These are phyloP conservation scores for Lates japonicus DNA, from an alignment of 2,797 vertebrate genomes.

Conservation along the genomic window DNA sequence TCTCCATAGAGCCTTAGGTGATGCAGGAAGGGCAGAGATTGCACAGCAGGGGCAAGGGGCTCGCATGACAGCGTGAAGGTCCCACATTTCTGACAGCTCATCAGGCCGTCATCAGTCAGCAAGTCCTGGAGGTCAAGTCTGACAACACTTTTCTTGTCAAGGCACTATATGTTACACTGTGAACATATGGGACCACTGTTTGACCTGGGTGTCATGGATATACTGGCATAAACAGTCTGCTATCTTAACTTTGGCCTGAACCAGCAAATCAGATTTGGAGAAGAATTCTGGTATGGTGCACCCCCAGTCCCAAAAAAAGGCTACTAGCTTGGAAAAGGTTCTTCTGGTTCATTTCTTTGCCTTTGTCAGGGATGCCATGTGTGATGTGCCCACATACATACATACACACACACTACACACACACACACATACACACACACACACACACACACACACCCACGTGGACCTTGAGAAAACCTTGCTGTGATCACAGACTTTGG, in stretches of 20 bases:
- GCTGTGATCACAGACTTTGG: constrained; percentile 45
- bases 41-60: constrained; percentile 20
- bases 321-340: not conserved
- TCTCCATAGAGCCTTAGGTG: constrained; percentile 43
- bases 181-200: constrained; percentile 41
- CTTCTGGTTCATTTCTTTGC: constrained; percentile 20
- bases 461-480: constrained; percentile 55
- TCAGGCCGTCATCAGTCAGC: constrained; percentile 44
- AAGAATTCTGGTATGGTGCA: not conserved
- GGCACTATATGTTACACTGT: constrained; percentile 24
- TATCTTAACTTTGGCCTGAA: not conserved
- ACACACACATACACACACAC: not conserved
- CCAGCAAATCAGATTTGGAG: not conserved
- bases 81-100: constrained; percentile 69
- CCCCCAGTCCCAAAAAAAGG: not conserved
- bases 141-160: constrained; percentile 61
- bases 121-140: constrained; percentile 53
- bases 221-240: constrained; percentile 3
- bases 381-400: not conserved
- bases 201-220: constrained; percentile 9
- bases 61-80: constrained; percentile 65
- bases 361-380: constrained; percentile 18
- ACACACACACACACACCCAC: not conserved
- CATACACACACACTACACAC: not conserved
- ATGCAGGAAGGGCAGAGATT: constrained; percentile 45